Evolutionary conservation across 1,140 invertebrate species (phyloP).

Genomic region (Hypothenemus hampei): DNA sequence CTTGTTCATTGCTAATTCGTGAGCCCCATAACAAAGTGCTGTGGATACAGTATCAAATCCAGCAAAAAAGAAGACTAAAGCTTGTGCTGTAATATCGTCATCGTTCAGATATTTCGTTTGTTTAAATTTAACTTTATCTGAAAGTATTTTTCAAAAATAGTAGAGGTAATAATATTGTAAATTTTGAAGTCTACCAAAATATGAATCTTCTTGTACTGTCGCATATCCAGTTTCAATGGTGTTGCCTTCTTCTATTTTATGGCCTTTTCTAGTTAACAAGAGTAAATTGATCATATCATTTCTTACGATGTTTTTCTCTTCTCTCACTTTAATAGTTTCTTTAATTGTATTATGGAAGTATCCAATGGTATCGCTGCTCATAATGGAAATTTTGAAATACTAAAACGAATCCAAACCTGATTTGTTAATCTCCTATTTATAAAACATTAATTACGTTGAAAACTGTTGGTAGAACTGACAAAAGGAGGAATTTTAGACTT

Average conservation of each 20-base stretch:
- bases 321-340: conserved; percentile 40
- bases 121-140: neutral
- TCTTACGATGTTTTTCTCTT: conserved; percentile 42
- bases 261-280: conserved; percentile 44
- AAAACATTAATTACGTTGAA: neutral
- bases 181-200: neutral
- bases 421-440: neutral
- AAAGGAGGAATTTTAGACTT: neutral
- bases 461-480: neutral
- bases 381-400: conserved; percentile 11
- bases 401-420: neutral
- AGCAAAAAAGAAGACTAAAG: conserved; percentile 57
- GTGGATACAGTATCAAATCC: conserved; percentile 56
- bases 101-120: conserved; percentile 17
- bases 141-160: conserved; percentile 17
- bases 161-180: too few species aligned
- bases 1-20: conserved; percentile 51
- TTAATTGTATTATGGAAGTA: conserved; percentile 39
- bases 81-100: conserved; percentile 47
- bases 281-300: conserved; percentile 47
- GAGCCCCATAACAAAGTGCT: conserved; percentile 35
- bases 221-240: conserved; percentile 41
- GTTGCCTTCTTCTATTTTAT: conserved; percentile 31
- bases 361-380: conserved; percentile 13
- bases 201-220: too few species aligned